Percentiles rank a stretch among this genome's conserved stretches.
These are phyloP conservation scores for Drosophila ironensis DNA, from an alignment of 1,140 invertebrate species.

Conservation along the genomic window DNA sequence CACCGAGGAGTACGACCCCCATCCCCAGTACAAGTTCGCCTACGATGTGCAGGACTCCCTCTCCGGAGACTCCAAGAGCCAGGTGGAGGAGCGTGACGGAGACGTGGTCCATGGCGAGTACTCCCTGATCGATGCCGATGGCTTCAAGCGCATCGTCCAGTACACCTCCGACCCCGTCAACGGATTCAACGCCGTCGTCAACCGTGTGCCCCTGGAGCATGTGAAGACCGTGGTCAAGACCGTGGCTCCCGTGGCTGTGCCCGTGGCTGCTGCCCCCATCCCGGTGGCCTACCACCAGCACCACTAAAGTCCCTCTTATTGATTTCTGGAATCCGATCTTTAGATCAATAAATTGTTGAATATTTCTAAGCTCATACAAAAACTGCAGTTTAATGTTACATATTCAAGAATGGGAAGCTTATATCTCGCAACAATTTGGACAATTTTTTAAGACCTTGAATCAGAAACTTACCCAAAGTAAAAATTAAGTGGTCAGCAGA, in stretches of 20 bases:
- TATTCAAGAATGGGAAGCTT: no score
- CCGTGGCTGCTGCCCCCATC: conserved; percentile 50
- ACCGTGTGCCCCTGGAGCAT: conserved; percentile 80
- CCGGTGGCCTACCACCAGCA: conserved; percentile 54
- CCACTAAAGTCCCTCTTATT: conserved; percentile 32
- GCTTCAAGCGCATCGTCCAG: conserved; percentile 77
- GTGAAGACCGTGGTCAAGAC: conserved; percentile 62
- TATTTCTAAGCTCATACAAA: conserved; percentile 60
- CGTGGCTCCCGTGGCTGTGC: conserved; percentile 55
- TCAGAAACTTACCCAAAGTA: neutral
- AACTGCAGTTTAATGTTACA: neutral
- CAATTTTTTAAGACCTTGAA: neutral
- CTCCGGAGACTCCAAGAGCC: conserved; percentile 84
- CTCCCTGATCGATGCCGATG: conserved; percentile 79
- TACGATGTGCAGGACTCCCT: conserved; percentile 83
- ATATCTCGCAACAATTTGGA: no score
- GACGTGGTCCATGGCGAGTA: conserved; percentile 83
- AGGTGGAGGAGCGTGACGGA: conserved; percentile 84
- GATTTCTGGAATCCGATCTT: conserved; percentile 20
- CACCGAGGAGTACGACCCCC: conserved; percentile 78
- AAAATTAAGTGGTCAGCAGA: neutral
- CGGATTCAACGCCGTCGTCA: conserved; percentile 82
- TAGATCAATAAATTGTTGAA: conserved; percentile 70
- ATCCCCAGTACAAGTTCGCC: conserved; percentile 83
- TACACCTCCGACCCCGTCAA: conserved; percentile 80